phyloP scores from a whole-genome alignment of 2,113 vertebrate species.

The Leptocoma aspasia region DNA sequence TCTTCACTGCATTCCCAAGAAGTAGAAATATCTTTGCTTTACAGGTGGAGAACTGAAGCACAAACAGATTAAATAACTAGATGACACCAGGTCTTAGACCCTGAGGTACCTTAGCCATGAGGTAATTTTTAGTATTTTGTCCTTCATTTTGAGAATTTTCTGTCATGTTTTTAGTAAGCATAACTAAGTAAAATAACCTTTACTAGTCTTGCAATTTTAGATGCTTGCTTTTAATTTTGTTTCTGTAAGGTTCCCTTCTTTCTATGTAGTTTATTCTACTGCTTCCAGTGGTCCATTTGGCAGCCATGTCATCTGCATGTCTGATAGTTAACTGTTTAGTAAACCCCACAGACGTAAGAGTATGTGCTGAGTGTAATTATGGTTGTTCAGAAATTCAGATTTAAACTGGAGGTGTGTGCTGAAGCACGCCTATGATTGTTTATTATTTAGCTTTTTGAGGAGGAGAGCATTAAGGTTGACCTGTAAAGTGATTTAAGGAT shows the following conservation, averaged over 20 bases:
- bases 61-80: background rate
- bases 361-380: background rate
- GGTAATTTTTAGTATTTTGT: background rate
- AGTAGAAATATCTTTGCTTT: background rate
- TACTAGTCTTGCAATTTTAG: background rate
- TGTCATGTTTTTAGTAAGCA: background rate
- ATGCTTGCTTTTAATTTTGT: background rate
- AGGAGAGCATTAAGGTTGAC: background rate
- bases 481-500: background rate
- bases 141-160: background rate
- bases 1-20: background rate
- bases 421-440: background rate
- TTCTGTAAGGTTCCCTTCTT: background rate
- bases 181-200: background rate
- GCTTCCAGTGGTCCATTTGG: background rate
- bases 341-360: background rate
- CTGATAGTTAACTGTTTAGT: background rate
- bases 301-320: accelerated
- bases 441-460: background rate
- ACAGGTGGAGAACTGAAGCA: background rate
- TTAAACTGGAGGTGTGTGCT: background rate
- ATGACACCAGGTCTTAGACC: background rate
- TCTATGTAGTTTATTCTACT: background rate
- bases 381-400: background rate
- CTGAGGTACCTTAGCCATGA: background rate